Base-by-base conservation (phyloP, 2,797 vertebrate genomes). In the Rhinophrynus dorsalis region DNA sequence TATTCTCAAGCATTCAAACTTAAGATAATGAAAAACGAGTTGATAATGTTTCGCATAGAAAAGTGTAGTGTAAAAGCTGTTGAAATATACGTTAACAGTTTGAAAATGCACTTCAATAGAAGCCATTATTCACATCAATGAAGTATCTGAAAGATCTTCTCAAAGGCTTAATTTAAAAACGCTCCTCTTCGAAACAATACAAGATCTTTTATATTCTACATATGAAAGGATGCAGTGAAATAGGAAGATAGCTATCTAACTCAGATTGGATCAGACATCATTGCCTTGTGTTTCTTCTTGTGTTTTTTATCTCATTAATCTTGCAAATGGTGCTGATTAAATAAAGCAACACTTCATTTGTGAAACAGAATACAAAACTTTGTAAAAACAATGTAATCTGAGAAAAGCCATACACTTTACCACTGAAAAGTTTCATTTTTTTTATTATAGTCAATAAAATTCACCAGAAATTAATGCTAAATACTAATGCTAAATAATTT, bases 301-400 rank as follows among this genome's bases (percentile, higher is more conserved):
- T 42, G 33, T 37, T 13, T 48, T 38, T 65, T 64, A 58, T 58
- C 60, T 38, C 11, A 50, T 65, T 58, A 58, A 58, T 72, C 68
- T 58, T 26, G 44, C 32, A 72, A 57, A 57, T 21, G n/a, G 52
- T 20, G 45, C 44, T 51, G 52, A 72, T 65, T 63, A 63, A 56
- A 64, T 63, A 71, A n/a, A 27, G 51, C 40, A 71, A 64, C 51
- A 71, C 60, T 71, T 57, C 50, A 38, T 62, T 62, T 71, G 67
- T 35, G 30, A 38, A 71, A 63, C 21, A 38, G 40, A 38, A 47
- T 48, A 57, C 32, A 48, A 50, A 40, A 18, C 21, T 48, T 35
- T 29, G 9, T 35, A 7, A 55, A 71, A 70, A 70, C 17, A 35
- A 2, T 42, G 50, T 45, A 15, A 30, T 17, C 9, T 15, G 12